Evolutionary conservation across 92 coral and sea anemone genomes (phyloP).

Genomic region (Scolanthus callimorphus): DNA sequence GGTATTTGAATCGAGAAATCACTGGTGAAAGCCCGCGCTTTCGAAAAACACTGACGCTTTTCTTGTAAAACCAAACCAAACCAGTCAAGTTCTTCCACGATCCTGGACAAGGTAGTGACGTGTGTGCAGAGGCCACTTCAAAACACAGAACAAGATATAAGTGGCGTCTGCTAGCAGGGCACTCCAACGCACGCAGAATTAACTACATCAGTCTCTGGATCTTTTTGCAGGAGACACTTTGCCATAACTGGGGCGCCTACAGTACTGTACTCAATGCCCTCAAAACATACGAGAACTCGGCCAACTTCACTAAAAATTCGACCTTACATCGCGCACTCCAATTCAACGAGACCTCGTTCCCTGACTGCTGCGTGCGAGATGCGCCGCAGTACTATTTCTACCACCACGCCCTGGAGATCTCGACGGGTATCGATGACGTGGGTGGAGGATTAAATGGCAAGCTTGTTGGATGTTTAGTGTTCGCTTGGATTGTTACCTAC

Average conservation of each 20-base stretch:
- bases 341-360: slow-evolving; percentile 23
- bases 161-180: too few species aligned
- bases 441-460: slow-evolving; percentile 89
- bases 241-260: slow-evolving; percentile 49
- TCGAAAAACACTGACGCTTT: too few species aligned
- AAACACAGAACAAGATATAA: too few species aligned
- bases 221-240: slow-evolving; percentile 30
- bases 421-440: slow-evolving; percentile 72
- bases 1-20: too few species aligned
- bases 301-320: slow-evolving; percentile 29
- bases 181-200: too few species aligned
- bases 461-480: slow-evolving; percentile 86
- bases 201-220: too few species aligned
- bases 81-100: too few species aligned
- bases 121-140: too few species aligned
- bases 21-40: too few species aligned
- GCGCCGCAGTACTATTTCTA: slow-evolving; percentile 97
- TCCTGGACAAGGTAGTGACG: too few species aligned
- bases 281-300: slow-evolving; percentile 6
- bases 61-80: too few species aligned
- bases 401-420: slow-evolving; percentile 86
- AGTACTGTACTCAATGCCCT: slow-evolving; percentile 11
- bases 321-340: slow-evolving; percentile 7
- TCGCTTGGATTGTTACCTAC: slow-evolving; percentile 96
- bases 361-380: slow-evolving; percentile 95